Percentiles rank a stretch among this genome's conserved stretches.
Evolutionary conservation across 2,113 vertebrate species (phyloP).

Genomic region (Salminus brasiliensis): DNA sequence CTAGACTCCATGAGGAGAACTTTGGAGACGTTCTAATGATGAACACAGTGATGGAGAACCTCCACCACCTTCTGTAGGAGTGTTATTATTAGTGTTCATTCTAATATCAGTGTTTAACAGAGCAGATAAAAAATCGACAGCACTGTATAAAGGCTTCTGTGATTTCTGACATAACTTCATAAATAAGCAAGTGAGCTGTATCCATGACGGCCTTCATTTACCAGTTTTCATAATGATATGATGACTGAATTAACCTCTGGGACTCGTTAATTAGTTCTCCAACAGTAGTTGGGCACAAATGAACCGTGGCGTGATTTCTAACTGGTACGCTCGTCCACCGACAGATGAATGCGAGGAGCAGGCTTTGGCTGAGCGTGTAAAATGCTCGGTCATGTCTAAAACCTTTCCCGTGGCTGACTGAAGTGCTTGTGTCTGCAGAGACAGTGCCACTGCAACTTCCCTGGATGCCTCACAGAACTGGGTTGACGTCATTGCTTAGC

Average conservation of each 20-base stretch:
- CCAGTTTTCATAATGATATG: slow-evolving; percentile 69
- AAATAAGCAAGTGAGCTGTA: slow-evolving; percentile 42
- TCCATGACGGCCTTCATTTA: slow-evolving; percentile 42
- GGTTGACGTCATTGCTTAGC: slow-evolving; percentile 43
- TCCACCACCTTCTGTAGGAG: too few relatives aligned
- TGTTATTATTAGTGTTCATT: too few relatives aligned
- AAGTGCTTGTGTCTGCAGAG: slow-evolving; percentile 22
- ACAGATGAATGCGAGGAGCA: slow-evolving; percentile 55
- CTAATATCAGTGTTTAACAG: too few relatives aligned
- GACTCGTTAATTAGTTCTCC: slow-evolving; percentile 78
- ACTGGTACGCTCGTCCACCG: slow-evolving; percentile 68
- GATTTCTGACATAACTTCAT: background rate
- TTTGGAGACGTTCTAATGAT: too few relatives aligned
- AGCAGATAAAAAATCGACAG: too few relatives aligned
- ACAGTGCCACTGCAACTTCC: slow-evolving; percentile 29
- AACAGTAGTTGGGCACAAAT: slow-evolving; percentile 70
- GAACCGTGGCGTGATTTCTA: slow-evolving; percentile 73
- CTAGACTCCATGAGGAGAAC: too few relatives aligned
- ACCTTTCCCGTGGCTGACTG: background rate
- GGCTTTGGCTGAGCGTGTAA: background rate
- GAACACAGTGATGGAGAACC: too few relatives aligned
- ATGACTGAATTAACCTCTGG: slow-evolving; percentile 74
- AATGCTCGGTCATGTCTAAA: background rate
- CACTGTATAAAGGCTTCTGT: too few relatives aligned
- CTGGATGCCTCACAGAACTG: background rate